Evolutionary conservation across 2,113 vertebrate genomes (phyloP), one percentile per base, ranked within the genome.

Genomic region (Mormyrus lacerda): DNA sequence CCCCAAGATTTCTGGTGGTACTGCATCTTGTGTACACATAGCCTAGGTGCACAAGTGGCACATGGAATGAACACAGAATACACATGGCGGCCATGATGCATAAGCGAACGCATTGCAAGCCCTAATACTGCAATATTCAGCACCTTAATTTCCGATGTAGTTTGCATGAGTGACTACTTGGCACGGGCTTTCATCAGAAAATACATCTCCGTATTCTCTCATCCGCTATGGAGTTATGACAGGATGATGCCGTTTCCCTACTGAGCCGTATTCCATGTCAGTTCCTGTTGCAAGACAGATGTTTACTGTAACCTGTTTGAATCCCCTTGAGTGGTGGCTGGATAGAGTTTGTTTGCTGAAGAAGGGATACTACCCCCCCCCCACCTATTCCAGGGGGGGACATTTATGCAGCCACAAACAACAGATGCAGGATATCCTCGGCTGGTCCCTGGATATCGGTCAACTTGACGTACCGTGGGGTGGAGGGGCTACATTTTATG

Each of bases 261-360:
- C 27, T 13, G 15, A 10, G 45, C 45, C 0, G 13, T 15, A 53
- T 84, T 89, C 21, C 35, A 24, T 42, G 45, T 73, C 45, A 17
- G 47, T 53, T 42, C 27, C 85, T 76, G 15, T 76, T 47, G 27
- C 13, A 31, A 87, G 85, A n/a, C 84, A 39, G 82, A 48, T 44
- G 53, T 89, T 48, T 85, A 55, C 79, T 69, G 27, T 86, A 53
- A 50, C 83, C 45, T 85, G 83, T 42, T 35, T 50, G 53, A 69
- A 11, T 58, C 10, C 83, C 24, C 79, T 5, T 31, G 48, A 47
- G 76, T 85, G 83, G 79, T 27, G 31, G 47, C 24, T 61, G 55
- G 82, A 53, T 65, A 89, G 44, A 55, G 27, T 53, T 87, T 87
- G 85, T 39, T 87, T 50, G 31, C 85, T 87, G 85, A 87, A 27